Evolutionary conservation across 2,113 vertebrate genomes (phyloP).

Genomic region (Plectropomus leopardus): DNA sequence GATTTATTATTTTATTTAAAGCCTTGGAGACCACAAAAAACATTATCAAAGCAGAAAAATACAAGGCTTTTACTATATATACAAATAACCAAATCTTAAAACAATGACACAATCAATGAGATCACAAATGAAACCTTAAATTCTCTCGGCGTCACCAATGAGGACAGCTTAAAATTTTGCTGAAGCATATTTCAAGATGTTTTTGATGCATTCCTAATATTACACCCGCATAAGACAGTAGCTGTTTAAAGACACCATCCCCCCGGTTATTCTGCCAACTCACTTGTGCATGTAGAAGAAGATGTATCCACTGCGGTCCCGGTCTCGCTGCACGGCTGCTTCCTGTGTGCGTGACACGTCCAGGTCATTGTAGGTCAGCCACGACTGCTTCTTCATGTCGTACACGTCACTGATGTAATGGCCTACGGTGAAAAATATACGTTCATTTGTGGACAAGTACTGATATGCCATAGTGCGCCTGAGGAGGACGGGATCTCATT

Average conservation of each 20-base stretch:
- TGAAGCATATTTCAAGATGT: no score
- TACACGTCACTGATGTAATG: constrained; percentile 99
- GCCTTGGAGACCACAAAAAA: no score
- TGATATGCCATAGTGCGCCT: background rate
- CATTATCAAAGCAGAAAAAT: no score
- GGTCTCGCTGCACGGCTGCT: constrained; percentile 90
- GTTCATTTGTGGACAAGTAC: no score
- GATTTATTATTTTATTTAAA: no score
- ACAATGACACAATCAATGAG: no score
- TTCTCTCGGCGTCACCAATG: no score
- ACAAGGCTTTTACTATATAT: no score
- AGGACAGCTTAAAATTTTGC: no score
- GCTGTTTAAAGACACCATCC: background rate
- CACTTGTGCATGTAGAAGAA: constrained; percentile 99
- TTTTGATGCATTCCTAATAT: no score
- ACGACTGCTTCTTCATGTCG: constrained; percentile 97
- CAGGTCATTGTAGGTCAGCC: constrained; percentile 98
- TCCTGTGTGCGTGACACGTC: constrained; percentile 96
- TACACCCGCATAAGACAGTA: background rate
- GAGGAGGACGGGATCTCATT: background rate
- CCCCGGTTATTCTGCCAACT: constrained; percentile 52
- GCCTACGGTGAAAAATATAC: constrained; percentile 80
- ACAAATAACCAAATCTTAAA: no score
- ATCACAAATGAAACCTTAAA: no score
- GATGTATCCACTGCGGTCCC: constrained; percentile 97